phyloP scores from a whole-genome alignment of 2,888 invertebrate genomes.

The Bruchidius siliquastri region DNA sequence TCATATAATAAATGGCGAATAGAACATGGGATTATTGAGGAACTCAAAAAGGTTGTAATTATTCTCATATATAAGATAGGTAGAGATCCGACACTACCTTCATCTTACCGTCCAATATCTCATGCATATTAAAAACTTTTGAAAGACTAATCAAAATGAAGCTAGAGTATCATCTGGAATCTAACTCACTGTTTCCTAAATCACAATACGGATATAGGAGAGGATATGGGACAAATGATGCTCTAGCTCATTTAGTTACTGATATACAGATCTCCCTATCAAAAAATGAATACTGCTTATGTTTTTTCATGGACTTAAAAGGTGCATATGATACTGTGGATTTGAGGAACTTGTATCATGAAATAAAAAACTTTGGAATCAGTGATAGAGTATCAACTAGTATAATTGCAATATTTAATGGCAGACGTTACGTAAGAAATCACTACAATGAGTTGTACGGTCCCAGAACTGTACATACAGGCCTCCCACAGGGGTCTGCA shows the following conservation, averaged over 20 bases:
- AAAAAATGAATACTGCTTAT: conserved; percentile 1
- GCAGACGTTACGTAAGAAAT: conserved; percentile 1
- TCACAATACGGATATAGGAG: conserved; percentile 7
- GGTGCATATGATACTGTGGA: conserved; percentile 5
- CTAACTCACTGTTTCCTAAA: conserved; percentile 2
- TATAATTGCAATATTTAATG: conserved; percentile 3
- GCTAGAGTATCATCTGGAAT: conserved; percentile 3
- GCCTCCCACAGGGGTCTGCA: conserved; percentile 7
- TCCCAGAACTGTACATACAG: conserved; percentile 21
- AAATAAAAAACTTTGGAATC: neutral
- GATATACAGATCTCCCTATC: conserved; percentile 3
- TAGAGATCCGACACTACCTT: conserved; percentile 2
- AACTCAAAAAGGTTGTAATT: conserved; percentile 3
- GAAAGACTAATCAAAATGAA: conserved; percentile 1
- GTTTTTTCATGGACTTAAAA: conserved; percentile 3
- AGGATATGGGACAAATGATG: conserved; percentile 2
- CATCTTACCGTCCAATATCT: conserved; percentile 7
- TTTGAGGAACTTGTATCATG: no score
- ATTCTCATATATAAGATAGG: conserved; percentile 1
- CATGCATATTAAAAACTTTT: conserved; percentile 3
- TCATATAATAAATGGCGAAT: conserved; percentile 5
- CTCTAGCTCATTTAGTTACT: conserved; percentile 5
- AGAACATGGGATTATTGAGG: neutral
- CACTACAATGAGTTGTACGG: conserved; percentile 10
- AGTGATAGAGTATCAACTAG: neutral